Evolutionary conservation across 2,797 vertebrate genomes (phyloP), one percentile per base, ranked within the genome.

Genomic region (Neopelma chrysocephalum): DNA sequence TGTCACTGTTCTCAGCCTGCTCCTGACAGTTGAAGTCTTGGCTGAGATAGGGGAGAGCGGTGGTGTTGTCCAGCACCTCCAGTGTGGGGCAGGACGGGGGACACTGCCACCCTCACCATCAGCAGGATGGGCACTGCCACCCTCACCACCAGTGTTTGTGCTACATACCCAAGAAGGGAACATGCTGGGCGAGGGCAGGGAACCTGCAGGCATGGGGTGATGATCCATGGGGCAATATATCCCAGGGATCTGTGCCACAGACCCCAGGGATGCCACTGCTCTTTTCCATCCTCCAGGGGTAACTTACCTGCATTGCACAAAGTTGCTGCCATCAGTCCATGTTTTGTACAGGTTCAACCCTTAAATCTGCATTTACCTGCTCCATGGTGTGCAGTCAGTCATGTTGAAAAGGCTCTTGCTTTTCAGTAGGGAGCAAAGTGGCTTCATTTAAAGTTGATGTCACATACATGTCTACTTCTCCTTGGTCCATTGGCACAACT

Each of bases 1-100:
- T 82, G 31, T 40, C 56, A 1, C 84, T 86, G 45, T 15, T 64
- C 47, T 90, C 69, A 0, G 15, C 2, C 31, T 90, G 43, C 19
- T 93, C 45, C 56, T 94, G 94, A 43, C 91, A 93, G n/a, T 27
- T 11, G 3, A 91, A 96, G 11, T 94, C 91, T 32, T 87, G 71
- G 45, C 93, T 92, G 25, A 11, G 13, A 36, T 21, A 10, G 65
- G 31, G 32, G 21, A 51, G 6, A 3, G 0, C 12, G 3, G 10
- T 16, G n/a, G 27, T 12, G 5, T 57, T 9, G 38, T 58, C 29
- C 20, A 7, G 47, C 34, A 70, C 26, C 32, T 13, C 25, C 45
- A 12, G 43, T 43, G 38, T 38, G 1, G 2, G 6, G 4, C 43
- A 34, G 8, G 5, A 8, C 3, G 2, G 6, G 48, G 26, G 23